Base-by-base conservation (phyloP, 2,888 invertebrate species). In the Spisula subtruncata region DNA sequence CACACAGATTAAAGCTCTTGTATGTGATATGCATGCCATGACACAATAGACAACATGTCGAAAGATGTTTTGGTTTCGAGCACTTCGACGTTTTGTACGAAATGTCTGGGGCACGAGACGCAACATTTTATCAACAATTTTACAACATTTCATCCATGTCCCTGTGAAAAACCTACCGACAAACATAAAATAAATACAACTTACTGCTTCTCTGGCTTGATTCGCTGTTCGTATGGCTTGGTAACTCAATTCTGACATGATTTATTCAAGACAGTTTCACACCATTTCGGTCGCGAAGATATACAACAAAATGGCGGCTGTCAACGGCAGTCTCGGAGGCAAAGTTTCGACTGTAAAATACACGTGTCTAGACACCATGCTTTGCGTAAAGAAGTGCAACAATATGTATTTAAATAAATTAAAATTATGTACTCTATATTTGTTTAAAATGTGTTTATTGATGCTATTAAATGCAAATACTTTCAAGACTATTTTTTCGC, bases 131-230 rank as follows among this genome's bases (percentile, higher is more conserved):
- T 41, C 41, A 56, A 20, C 18, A 54, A 56, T 6, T n/a, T 56
- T 20, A 6, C 56, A 5, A 56, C 56, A 56, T 6, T 56, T 56
- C n/a, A 25, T 25, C 2, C n/a, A 1, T 66, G 6, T 66, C 6
- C 60, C 60, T n/a, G 25, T 10, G n/a, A 2, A 66, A 66, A 66
- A n/a, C 10, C 25, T 4, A 12, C 12, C n/a, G 4, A 66, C 5
- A 66, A n/a, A 66, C 10, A 8, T 66, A n/a, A 66, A 6, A 25
- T 10, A 66, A 66, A 66, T 25, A 25, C 25, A 20, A 92, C 94
- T 94, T 94, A 96, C 96, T 86, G 96, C 96, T 95, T 96, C 96
- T 93, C 96, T 93, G 35, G 96, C 96, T 92, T 96, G 96, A 88
- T 96, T 96, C 46, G 96, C 96, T 83, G 96, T 95, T 88, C 96